Conservation (phyloP, 2,888 invertebrate species). For the Leptinotarsa tumamoca region DNA sequence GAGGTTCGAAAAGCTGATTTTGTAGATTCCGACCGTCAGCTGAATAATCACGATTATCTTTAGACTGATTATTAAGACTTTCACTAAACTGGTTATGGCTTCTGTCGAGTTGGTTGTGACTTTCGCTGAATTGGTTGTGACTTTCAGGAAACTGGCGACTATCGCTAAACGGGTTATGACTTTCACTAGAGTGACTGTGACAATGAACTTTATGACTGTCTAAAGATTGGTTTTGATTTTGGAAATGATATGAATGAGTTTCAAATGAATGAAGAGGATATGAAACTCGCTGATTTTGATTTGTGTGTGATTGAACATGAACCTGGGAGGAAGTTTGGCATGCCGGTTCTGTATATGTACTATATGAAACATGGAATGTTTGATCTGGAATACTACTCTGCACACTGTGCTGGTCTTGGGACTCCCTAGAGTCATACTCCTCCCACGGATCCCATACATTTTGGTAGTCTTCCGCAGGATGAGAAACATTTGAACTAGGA, state of each 20-base stretch:
- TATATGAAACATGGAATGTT: slow-evolving; percentile 22
- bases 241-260: not conserved
- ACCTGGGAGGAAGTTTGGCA: not conserved
- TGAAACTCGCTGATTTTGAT: not conserved
- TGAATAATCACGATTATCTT: slow-evolving; percentile 31
- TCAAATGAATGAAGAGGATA: not conserved
- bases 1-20: slow-evolving; percentile 59
- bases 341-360: not conserved
- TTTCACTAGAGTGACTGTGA: not conserved
- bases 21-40: slow-evolving; percentile 34
- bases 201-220: not conserved
- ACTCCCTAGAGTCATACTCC: slow-evolving; percentile 68
- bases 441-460: slow-evolving; percentile 82
- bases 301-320: not conserved
- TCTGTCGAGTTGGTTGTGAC: slow-evolving; percentile 15
- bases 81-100: slow-evolving; percentile 26
- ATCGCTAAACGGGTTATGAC: slow-evolving; percentile 8
- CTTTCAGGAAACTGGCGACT: not conserved
- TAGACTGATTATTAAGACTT: slow-evolving; percentile 28
- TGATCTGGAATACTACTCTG: slow-evolving; percentile 20
- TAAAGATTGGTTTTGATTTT: slow-evolving; percentile 10
- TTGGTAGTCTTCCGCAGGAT: slow-evolving; percentile 55
- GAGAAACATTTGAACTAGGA: slow-evolving; percentile 39
- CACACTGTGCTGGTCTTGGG: slow-evolving; percentile 25
- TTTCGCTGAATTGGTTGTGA: slow-evolving; percentile 22